Evolutionary conservation across 2,113 vertebrate genomes (phyloP).

Genomic region (Fregata magnificens): DNA sequence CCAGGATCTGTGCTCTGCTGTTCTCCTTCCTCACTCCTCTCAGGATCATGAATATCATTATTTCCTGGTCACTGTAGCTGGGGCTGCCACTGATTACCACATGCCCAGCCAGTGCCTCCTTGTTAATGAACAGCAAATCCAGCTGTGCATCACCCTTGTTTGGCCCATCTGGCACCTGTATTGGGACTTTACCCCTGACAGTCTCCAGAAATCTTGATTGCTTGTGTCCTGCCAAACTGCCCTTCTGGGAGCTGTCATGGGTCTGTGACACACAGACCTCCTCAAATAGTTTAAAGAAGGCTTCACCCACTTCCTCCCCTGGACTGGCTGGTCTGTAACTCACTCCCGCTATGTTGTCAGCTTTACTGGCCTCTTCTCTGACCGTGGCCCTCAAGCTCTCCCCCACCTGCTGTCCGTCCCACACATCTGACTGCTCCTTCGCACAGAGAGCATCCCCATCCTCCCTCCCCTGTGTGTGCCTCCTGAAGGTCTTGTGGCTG

Average conservation of each 20-base stretch:
- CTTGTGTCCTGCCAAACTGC: not conserved
- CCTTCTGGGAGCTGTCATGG: not conserved
- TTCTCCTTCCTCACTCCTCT: not conserved
- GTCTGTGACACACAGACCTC: not conserved
- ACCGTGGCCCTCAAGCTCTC: not conserved
- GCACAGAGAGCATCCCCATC: not conserved
- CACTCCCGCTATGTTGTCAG: not conserved
- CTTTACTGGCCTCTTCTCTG: not conserved
- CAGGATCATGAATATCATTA: not conserved
- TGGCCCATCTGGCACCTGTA: too few species aligned
- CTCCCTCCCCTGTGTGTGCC: not conserved
- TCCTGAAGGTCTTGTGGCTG: not conserved
- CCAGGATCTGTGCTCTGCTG: not conserved
- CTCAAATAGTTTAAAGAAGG: not conserved
- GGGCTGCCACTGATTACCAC: not conserved
- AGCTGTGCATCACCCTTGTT: not conserved
- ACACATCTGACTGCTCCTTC: not conserved
- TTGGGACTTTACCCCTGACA: not conserved
- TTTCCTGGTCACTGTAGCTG: not conserved
- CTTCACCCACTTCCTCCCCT: not conserved
- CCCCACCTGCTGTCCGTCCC: accelerated
- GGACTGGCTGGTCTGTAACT: not conserved
- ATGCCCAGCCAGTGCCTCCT: not conserved
- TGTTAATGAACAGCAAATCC: not conserved
- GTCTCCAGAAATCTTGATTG: not conserved